These are phyloP conservation scores for Endotricha flammealis DNA, from an alignment of 2,888 invertebrate genomes.

Conservation along the genomic window DNA sequence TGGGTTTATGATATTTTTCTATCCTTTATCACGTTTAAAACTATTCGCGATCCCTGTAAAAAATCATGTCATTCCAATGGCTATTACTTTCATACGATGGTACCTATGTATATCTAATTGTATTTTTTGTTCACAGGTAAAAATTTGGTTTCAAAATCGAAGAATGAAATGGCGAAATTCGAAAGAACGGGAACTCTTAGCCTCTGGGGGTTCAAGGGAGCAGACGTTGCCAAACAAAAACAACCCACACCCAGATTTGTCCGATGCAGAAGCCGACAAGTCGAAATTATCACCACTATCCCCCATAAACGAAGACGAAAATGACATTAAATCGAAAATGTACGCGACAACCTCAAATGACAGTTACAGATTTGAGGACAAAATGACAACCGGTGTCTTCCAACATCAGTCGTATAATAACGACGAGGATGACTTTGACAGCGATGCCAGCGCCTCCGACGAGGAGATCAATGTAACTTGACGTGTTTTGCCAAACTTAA, in stretches of 20 bases:
- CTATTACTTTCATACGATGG: too few relatives aligned
- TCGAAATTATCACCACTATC: constrained; percentile 82
- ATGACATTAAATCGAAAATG: constrained; percentile 48
- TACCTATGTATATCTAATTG: too few relatives aligned
- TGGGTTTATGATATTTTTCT: too few relatives aligned
- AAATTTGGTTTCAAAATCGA: constrained; percentile 95
- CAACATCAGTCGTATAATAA: constrained; percentile 20
- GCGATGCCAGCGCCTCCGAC: constrained; percentile 83
- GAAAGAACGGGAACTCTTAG: constrained; percentile 95
- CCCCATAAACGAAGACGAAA: constrained; percentile 57
- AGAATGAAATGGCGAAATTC: constrained; percentile 99
- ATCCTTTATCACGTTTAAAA: too few relatives aligned
- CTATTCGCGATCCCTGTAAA: too few relatives aligned
- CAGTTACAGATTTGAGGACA: constrained; percentile 57
- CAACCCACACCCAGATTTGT: constrained; percentile 96
- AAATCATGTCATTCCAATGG: too few relatives aligned
- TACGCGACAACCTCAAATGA: constrained; percentile 53
- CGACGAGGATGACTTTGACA: constrained; percentile 66
- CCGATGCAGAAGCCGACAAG: constrained; percentile 91
- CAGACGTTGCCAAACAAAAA: constrained; percentile 97
- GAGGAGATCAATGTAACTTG: constrained; percentile 94
- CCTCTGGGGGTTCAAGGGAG: constrained; percentile 95
- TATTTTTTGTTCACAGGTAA: constrained; percentile 67
- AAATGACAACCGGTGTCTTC: constrained; percentile 41
- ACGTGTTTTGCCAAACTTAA: constrained; percentile 64